A percentile compares a stretch with the other conserved stretches of the same genome.
Conservation (phyloP, 2,797 vertebrate genomes). For the Buceros bicornis region DNA sequence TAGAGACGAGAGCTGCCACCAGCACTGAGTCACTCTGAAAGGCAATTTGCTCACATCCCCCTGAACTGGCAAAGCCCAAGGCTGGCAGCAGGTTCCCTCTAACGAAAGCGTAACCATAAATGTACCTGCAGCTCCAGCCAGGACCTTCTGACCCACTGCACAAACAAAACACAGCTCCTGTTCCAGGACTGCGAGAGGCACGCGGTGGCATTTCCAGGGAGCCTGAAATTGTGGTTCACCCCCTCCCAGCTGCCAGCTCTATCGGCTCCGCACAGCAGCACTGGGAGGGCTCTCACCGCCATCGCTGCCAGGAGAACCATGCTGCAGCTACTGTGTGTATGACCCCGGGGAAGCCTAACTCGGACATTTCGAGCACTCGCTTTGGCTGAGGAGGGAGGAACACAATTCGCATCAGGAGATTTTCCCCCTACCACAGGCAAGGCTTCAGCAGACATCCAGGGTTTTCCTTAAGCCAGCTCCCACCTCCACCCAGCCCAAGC, state of each 20-base stretch:
- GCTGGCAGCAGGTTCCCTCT: background rate
- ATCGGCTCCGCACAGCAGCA: background rate
- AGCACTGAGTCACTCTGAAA: background rate
- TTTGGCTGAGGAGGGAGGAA: background rate
- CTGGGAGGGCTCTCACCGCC: background rate
- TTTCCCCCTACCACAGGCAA: too few species aligned
- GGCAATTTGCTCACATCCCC: background rate
- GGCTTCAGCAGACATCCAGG: background rate
- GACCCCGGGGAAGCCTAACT: background rate
- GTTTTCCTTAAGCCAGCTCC: background rate
- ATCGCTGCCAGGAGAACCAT: background rate
- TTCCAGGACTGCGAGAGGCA: background rate
- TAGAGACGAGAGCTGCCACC: background rate
- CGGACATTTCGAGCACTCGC: background rate
- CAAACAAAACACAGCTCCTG: background rate
- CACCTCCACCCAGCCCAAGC: accelerated
- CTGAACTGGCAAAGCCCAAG: background rate
- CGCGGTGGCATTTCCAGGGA: background rate
- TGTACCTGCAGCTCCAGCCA: background rate
- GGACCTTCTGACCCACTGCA: background rate
- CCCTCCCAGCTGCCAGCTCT: background rate
- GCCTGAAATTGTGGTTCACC: accelerated
- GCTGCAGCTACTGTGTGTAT: background rate
- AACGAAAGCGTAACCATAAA: background rate
- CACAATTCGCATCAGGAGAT: background rate